Conservation (phyloP, 2,888 invertebrate species). For the Dicyrtoma fusca region DNA sequence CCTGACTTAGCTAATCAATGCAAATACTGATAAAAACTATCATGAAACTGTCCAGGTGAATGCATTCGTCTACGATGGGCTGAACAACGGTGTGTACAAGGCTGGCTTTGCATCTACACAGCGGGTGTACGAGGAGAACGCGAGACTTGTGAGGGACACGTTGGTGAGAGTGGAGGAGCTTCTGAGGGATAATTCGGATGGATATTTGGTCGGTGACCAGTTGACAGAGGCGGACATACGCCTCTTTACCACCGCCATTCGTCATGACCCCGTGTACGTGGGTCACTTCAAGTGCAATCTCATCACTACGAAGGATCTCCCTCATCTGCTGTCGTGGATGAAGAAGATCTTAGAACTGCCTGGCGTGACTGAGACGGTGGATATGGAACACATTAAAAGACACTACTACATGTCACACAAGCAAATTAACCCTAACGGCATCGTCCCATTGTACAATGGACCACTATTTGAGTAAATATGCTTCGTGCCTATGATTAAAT, state of each 20-base stretch:
- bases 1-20: too few species aligned
- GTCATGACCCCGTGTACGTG: conserved; percentile 50
- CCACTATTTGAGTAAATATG: conserved; percentile 34
- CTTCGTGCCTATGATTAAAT: too few species aligned
- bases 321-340: conserved; percentile 44
- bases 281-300: conserved; percentile 52
- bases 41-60: too few species aligned
- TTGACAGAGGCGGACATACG: conserved; percentile 51
- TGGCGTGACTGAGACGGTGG: conserved; percentile 40
- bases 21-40: too few species aligned
- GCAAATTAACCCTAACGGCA: conserved; percentile 46
- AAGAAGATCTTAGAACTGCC: conserved; percentile 39
- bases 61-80: conserved; percentile 41
- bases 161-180: conserved; percentile 43
- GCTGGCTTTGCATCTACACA: conserved; percentile 50
- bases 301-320: conserved; percentile 42
- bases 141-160: conserved; percentile 42
- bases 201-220: conserved; percentile 41
- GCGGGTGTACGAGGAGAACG: conserved; percentile 43
- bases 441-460: conserved; percentile 50
- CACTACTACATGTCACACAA: conserved; percentile 49
- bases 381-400: conserved; percentile 53
- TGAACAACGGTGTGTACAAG: conserved; percentile 52
- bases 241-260: conserved; percentile 44
- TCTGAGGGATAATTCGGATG: conserved; percentile 13